phyloP scores from a whole-genome alignment of 2,797 vertebrate genomes.

The Mionectes olivaceus region DNA sequence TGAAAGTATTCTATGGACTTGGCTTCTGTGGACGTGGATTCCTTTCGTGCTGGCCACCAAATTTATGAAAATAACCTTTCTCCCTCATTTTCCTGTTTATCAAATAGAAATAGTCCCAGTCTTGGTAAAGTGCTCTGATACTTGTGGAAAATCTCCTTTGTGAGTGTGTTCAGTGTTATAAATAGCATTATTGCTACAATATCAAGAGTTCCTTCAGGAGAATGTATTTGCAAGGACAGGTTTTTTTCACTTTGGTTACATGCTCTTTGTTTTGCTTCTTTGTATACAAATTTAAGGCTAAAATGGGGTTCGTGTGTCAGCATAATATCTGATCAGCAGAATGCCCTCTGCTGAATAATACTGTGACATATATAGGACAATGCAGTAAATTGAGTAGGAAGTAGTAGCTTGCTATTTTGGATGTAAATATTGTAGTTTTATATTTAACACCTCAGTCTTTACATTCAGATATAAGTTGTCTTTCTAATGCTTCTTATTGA shows the following conservation, averaged over 20 bases:
- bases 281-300: background rate
- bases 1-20: background rate
- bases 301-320: rapidly evolving
- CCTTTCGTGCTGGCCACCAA: background rate
- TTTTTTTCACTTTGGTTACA: background rate
- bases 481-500: background rate
- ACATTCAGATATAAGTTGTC: background rate
- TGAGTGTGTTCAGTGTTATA: background rate
- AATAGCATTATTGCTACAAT: rapidly evolving
- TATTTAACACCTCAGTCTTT: background rate
- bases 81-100: background rate
- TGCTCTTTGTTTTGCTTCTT: background rate
- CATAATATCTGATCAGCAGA: background rate
- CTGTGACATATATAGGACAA: rapidly evolving
- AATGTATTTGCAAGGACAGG: background rate
- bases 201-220: background rate
- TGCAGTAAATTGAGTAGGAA: background rate
- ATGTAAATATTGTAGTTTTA: background rate
- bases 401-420: background rate
- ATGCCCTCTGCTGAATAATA: background rate
- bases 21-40: background rate
- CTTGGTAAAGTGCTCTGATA: background rate
- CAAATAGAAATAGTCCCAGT: background rate
- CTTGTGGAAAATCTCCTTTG: background rate
- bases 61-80: background rate